Percentiles rank a stretch among this genome's conserved stretches.
phyloP scores from a whole-genome alignment of 2,113 vertebrate genomes.

The Eubucco bourcierii region DNA sequence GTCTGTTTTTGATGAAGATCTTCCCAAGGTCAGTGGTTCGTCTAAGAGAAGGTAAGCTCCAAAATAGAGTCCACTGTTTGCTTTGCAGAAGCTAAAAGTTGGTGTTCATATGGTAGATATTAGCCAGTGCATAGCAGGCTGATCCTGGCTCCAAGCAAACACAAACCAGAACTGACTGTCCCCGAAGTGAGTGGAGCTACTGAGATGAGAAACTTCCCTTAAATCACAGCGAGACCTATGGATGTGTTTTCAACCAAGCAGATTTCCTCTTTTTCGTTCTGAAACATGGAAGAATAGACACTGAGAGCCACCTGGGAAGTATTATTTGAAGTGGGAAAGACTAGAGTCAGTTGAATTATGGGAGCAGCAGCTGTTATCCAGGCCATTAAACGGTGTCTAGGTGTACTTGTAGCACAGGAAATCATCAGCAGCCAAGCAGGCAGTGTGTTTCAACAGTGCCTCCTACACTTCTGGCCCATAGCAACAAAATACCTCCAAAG shows the following conservation, averaged over 20 bases:
- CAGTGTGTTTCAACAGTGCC: fast-evolving
- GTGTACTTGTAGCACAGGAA: neutral
- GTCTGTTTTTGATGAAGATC: neutral
- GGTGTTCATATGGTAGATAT: fast-evolving
- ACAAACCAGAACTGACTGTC: constrained; percentile 16
- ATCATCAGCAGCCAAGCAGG: neutral
- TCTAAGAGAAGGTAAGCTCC: neutral
- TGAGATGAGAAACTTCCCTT: neutral
- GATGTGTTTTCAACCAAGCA: neutral
- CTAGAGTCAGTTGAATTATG: neutral
- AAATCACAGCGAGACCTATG: neutral
- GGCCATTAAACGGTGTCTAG: neutral
- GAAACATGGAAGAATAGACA: neutral
- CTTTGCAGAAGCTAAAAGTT: constrained; percentile 18
- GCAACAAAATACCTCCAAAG: neutral
- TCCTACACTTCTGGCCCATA: neutral
- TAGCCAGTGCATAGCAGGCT: neutral
- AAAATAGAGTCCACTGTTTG: neutral
- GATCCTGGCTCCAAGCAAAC: neutral
- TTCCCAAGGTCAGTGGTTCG: neutral
- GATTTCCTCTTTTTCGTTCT: neutral
- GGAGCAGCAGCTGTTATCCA: neutral
- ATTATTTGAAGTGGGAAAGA: neutral
- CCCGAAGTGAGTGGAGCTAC: neutral
- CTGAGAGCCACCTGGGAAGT: neutral